Percentiles rank a stretch among this genome's conserved stretches.
phyloP scores from a whole-genome alignment of 2,888 invertebrate genomes.

The Ischnura elegans region DNA sequence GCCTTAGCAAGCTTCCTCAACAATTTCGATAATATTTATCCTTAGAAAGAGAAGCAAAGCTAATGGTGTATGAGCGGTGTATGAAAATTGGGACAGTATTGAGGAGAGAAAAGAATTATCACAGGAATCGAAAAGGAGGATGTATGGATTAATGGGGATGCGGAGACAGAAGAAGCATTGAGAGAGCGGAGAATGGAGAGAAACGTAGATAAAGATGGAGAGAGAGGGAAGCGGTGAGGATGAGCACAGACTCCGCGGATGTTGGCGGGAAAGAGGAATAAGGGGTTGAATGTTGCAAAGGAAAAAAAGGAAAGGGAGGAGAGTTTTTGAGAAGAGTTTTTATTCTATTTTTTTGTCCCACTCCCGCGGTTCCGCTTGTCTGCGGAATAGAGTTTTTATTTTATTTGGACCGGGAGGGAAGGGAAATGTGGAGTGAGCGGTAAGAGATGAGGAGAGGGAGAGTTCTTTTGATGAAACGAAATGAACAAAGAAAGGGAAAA shows the following conservation, averaged over 20 bases:
- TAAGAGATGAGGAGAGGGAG: not conserved
- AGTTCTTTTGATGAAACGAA: constrained; percentile 49
- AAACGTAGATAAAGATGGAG: not conserved
- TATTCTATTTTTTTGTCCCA: not conserved
- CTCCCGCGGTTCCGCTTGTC: not conserved
- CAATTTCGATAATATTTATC: too few species aligned
- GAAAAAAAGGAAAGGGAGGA: not conserved
- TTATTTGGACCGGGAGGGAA: not conserved
- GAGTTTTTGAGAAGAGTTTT: constrained; percentile 43
- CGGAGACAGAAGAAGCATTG: too few species aligned
- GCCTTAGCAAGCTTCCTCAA: too few species aligned
- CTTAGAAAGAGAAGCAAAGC: too few species aligned
- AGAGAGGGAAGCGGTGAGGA: not conserved
- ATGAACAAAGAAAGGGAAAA: constrained; percentile 52
- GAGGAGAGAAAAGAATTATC: too few species aligned
- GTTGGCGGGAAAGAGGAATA: not conserved
- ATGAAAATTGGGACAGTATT: too few species aligned
- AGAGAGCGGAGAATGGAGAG: too few species aligned
- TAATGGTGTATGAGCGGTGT: too few species aligned
- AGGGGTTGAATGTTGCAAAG: constrained; percentile 37
- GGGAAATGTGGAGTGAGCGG: not conserved
- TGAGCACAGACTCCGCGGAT: not conserved
- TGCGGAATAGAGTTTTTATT: not conserved
- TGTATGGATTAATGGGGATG: too few species aligned
- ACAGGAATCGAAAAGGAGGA: too few species aligned